phyloP scores from a whole-genome alignment of 92 coral and sea anemone genomes.

The Bergia sp. region DNA sequence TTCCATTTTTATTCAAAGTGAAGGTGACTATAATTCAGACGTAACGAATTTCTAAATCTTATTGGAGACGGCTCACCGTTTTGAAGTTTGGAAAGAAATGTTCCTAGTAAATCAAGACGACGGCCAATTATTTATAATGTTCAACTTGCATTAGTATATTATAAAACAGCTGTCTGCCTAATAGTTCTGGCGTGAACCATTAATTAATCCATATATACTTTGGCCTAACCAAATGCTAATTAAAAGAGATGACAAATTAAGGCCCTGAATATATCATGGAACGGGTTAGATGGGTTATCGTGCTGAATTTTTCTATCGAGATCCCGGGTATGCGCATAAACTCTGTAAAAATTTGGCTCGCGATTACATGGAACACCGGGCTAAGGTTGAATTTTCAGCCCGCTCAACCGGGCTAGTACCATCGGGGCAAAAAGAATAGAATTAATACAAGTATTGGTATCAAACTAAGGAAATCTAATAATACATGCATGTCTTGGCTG shows the following conservation, averaged over 20 bases:
- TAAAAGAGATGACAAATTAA: constrained; percentile 5
- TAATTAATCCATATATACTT: constrained; percentile 1
- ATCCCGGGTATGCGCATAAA: constrained; percentile 8
- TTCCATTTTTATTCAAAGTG: constrained; percentile 1
- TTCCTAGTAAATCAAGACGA: constrained; percentile 4
- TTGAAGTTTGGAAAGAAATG: constrained; percentile 3
- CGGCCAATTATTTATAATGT: constrained; percentile 3
- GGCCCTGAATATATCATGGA: constrained; percentile 9
- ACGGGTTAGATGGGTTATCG: constrained; percentile 7
- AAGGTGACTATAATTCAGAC: constrained; percentile 4
- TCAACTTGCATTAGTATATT: constrained; percentile 2
- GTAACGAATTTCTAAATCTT: constrained; percentile 2
- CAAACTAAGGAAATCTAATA: constrained; percentile 23
- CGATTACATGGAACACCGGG: constrained; percentile 23
- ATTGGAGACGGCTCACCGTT: constrained; percentile 7
- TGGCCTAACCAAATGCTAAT: constrained; percentile 5
- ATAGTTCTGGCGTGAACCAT: constrained; percentile 6
- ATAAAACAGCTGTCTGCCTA: background rate
- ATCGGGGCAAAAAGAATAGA: constrained; percentile 21
- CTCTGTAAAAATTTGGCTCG: constrained; percentile 25
- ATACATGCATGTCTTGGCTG: constrained; percentile 26
- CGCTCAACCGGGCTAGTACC: constrained; percentile 28
- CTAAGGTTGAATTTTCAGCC: constrained; percentile 22
- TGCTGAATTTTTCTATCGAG: constrained; percentile 14
- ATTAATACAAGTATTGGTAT: constrained; percentile 22